Conservation (phyloP, 2,888 invertebrate genomes). For the Hypolimnas misippus region DNA sequence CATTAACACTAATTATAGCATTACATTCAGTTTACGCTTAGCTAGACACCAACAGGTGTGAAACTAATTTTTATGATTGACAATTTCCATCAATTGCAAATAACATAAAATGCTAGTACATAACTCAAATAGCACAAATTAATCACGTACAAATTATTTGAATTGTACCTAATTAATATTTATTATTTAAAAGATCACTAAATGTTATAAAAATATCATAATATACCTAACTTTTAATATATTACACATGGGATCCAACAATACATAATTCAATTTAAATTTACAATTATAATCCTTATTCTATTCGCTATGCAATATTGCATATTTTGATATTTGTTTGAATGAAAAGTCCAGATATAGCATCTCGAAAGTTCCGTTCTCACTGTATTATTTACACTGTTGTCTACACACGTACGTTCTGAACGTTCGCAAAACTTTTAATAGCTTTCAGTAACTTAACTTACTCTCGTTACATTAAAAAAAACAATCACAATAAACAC, state of each 20-base stretch:
- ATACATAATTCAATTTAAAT: constrained; percentile 77
- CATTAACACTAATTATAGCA: constrained; percentile 72
- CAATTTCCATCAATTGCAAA: constrained; percentile 30
- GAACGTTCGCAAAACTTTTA: constrained; percentile 24
- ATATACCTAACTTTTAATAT: constrained; percentile 66
- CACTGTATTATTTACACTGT: constrained; percentile 36
- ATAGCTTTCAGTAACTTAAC: constrained; percentile 17
- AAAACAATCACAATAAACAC: constrained; percentile 3
- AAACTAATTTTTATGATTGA: constrained; percentile 26
- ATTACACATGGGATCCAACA: constrained; percentile 79
- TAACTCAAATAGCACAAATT: constrained; percentile 52
- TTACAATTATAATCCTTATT: constrained; percentile 74
- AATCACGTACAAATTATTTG: constrained; percentile 55
- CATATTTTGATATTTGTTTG: constrained; percentile 26
- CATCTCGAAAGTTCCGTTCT: constrained; percentile 26
- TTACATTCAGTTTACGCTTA: constrained; percentile 35
- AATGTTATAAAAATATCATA: constrained; percentile 63
- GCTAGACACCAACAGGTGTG: constrained; percentile 27
- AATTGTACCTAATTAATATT: constrained; percentile 49
- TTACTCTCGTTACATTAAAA: constrained; percentile 4
- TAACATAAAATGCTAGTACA: constrained; percentile 34
- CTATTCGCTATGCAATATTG: constrained; percentile 48
- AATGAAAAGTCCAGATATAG: constrained; percentile 22
- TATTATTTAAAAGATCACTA: constrained; percentile 56
- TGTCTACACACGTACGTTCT: constrained; percentile 32